Base-by-base conservation (phyloP, 2,113 vertebrate species). In the Polypterus senegalus region DNA sequence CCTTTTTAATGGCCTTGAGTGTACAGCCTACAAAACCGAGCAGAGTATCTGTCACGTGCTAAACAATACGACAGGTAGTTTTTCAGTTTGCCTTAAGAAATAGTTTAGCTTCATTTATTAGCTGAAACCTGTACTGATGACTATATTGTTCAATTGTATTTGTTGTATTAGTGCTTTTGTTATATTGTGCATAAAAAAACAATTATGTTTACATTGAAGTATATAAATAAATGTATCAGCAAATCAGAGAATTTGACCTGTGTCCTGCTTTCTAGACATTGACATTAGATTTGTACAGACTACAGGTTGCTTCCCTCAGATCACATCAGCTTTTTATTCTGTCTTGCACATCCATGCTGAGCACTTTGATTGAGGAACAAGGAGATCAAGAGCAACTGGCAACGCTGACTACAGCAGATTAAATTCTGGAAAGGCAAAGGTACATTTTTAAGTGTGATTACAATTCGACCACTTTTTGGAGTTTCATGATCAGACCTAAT, bases 191-290 rank as follows among this genome's bases (percentile, higher is more conserved):
- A 85, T 87, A 87, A 72, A 80, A 80, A 89, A 77, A 77, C 80
- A 82, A 79, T 87, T 90, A 84, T 88, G 85, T 92, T 92, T 93
- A 92, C 89, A 88, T 79, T 9, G 54, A 82, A 77, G 80, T 76
- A 80, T 85, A 88, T 83, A 83, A 96, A 93, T 95, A 94, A 92
- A 94, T 84, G 75, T 81, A 85, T 83, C 77, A 86, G 87, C 85
- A 91, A 86, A 91, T 77, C 77, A 88, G 75, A 75, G 53, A 56
- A 9, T 60, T 72, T 46, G 57, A 52, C 11, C 70, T 64, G 46
- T 27, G 3, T 57, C 48, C 47, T 62, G 64, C 71, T 58, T 56
- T 56, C 27, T 4, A 56, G 54, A 6, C 54, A 56, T 56, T 9
- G 54, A 56, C 10, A 56, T 27, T 27, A 56, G 27, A n/a, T 6